Evolutionary conservation across 2,113 vertebrate species (phyloP), one percentile per base, ranked within the genome.

Genomic region (Lasiurus cinereus): DNA sequence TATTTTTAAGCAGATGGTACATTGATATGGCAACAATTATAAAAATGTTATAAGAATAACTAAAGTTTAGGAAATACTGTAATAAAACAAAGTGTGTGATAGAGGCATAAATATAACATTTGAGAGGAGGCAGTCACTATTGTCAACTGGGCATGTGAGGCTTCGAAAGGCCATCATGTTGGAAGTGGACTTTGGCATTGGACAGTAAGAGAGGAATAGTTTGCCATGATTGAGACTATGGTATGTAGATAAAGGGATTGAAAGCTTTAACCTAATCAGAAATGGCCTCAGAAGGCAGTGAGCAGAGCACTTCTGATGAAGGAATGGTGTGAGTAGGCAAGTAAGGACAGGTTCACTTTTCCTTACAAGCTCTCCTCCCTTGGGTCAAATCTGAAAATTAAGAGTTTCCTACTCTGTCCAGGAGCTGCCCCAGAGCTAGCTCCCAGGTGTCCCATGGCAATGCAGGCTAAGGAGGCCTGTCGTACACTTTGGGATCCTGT

Each of bases 1-100:
- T 66, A 62, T 54, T 79, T 62, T n/a, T 77, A 80, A 67, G 36
- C 67, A 89, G 62, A 91, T 86, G 69, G 83, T 70, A 73, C 90
- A 91, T 12, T 80, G 56, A 76, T 67, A 82, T 67, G 82, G 27
- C 27, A 80, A 80, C 33, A 43, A 50, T 93, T 91, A 36, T 10
- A 33, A 36, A 85, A 62, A 5, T 29, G 11, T 83, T 93, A 50
- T n/a, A 85, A 73, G 31, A 90, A 92, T 39, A 74, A 56, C 36
- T n/a, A 39, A 62, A 48, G 19, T 69, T 86, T 54, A 21, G n/a
- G 76, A 50, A 84, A 72, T 33, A 11, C 8, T 50, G 2, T 43
- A 15, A 86, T 64, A 29, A 79, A 95, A 46, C 46, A 4, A 27
- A 39, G 9, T 31, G 0, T 39, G 6, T 8, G 14, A 6, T 22